These are phyloP conservation scores for Barypeithes pellucidus DNA, from an alignment of 2,888 invertebrate species.

Conservation along the genomic window DNA sequence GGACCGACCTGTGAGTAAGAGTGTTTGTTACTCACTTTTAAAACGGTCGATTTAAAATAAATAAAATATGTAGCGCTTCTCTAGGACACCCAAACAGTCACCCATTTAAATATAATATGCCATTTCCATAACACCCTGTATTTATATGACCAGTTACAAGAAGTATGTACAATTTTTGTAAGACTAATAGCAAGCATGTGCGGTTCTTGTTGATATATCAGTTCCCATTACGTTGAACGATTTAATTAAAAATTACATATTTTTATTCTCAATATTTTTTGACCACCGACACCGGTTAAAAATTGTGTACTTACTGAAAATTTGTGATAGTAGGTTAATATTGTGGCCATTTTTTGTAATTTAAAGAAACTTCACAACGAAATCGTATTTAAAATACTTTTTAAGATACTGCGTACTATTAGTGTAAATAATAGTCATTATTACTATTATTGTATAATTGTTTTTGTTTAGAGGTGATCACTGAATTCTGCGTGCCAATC, in stretches of 20 bases:
- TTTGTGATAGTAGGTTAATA: conserved; percentile 37
- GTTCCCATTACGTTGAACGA: neutral
- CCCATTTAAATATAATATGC: no score
- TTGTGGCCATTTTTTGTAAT: conserved; percentile 29
- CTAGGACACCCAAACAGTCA: no score
- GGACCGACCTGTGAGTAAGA: no score
- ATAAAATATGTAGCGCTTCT: no score
- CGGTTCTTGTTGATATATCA: no score
- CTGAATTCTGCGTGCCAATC: conserved; percentile 49
- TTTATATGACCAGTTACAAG: no score
- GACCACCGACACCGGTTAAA: neutral
- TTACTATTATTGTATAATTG: neutral
- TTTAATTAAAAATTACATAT: neutral
- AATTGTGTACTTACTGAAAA: conserved; percentile 19
- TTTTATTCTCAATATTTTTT: neutral
- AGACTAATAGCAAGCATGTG: no score
- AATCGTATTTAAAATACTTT: neutral
- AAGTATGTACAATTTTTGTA: no score
- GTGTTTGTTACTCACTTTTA: no score
- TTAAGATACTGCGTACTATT: no score
- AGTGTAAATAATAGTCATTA: conserved; percentile 13
- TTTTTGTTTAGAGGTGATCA: conserved; percentile 5
- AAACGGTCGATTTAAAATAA: no score
- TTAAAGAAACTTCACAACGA: conserved; percentile 6
- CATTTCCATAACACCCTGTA: no score